Conservation (phyloP, 53 echinoderm and acorn worm species). For the Holothuria scabra region DNA sequence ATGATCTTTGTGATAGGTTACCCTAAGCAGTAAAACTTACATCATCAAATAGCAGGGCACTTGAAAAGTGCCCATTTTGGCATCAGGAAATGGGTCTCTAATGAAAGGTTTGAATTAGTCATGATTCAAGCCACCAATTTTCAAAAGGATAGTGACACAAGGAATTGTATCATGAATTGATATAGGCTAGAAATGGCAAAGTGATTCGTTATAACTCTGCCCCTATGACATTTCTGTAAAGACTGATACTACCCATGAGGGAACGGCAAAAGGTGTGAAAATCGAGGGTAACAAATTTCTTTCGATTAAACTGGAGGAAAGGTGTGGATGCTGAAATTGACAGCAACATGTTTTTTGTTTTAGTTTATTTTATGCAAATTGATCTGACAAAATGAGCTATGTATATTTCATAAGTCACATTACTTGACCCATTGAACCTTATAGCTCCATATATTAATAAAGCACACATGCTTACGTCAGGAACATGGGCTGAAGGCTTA, state of each 20-base stretch:
- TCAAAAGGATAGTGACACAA: no score
- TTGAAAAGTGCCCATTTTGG: neutral
- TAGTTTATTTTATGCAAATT: neutral
- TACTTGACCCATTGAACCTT: neutral
- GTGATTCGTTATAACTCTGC: no score
- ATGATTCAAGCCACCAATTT: no score
- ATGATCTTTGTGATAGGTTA: constrained; percentile 21
- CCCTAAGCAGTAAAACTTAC: neutral
- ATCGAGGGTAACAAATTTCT: constrained; percentile 40
- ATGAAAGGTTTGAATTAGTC: no score
- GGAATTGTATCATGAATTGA: no score
- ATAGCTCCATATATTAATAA: neutral
- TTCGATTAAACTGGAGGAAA: constrained; percentile 54
- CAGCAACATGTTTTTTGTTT: neutral
- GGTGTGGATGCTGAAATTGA: constrained; percentile 65
- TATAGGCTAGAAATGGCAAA: no score
- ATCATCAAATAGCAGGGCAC: constrained; percentile 7
- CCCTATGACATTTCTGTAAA: constrained; percentile 53
- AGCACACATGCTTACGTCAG: neutral
- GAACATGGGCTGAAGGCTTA: constrained; percentile 7
- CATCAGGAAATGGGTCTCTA: constrained; percentile 25
- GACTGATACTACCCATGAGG: neutral
- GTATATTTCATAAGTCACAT: neutral
- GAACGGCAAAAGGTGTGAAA: neutral
- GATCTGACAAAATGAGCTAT: neutral